These are phyloP conservation scores for Drosophila silvestris DNA, from an alignment of 2,888 invertebrate species.

Conservation along the genomic window DNA sequence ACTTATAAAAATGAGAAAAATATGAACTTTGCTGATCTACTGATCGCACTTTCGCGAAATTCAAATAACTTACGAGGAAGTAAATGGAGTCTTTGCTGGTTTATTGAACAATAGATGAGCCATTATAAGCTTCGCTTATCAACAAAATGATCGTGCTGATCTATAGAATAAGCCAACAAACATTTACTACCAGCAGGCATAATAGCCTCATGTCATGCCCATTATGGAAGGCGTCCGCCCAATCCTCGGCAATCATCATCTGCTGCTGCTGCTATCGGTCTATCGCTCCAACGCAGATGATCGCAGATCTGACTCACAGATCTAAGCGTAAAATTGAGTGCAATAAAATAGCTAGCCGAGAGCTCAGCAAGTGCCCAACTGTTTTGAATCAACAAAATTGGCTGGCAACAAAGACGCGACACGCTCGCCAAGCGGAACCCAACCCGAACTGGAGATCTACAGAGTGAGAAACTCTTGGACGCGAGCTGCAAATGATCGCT, in stretches of 20 bases:
- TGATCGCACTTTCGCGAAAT: background rate
- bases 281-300: slow-evolving; percentile 34
- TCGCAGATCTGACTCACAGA: slow-evolving; percentile 29
- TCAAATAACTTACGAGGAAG: background rate
- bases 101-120: slow-evolving; percentile 17
- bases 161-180: slow-evolving; percentile 24
- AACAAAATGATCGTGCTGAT: slow-evolving; percentile 34
- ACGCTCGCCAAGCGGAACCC: slow-evolving; percentile 49
- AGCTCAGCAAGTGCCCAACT: slow-evolving; percentile 69
- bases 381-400: slow-evolving; percentile 55
- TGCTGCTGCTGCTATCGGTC: slow-evolving; percentile 21
- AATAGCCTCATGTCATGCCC: slow-evolving; percentile 74
- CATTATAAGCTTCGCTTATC: slow-evolving; percentile 21
- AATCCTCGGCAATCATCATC: slow-evolving; percentile 14
- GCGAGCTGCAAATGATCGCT: slow-evolving; percentile 73
- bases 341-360: slow-evolving; percentile 62
- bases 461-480: slow-evolving; percentile 19
- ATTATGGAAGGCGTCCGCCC: slow-evolving; percentile 43
- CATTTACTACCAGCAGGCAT: slow-evolving; percentile 45
- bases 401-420: slow-evolving; percentile 56
- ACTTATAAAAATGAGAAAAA: background rate
- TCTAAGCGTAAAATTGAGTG: slow-evolving; percentile 76
- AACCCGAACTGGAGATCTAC: background rate
- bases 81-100: background rate
- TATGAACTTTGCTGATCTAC: background rate